A percentile compares a stretch with the other conserved stretches of the same genome.
Evolutionary conservation across 1,140 invertebrate species (phyloP).

Genomic region (Brachystomella parvula): DNA sequence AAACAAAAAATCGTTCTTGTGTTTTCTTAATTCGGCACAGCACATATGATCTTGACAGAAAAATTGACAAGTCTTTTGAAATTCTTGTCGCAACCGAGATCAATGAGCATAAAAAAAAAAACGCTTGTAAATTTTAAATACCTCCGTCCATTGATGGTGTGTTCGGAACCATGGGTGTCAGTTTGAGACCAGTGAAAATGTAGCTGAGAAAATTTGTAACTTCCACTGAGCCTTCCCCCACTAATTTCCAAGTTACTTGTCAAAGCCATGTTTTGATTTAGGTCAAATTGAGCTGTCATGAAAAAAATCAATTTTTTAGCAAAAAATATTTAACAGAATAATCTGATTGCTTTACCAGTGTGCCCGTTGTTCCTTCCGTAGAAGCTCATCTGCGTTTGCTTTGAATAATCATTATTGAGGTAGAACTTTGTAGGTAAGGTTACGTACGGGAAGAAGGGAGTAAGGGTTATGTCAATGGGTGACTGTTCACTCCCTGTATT

Average conservation of each 20-base stretch:
- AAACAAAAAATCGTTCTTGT: no score
- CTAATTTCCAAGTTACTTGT: slow-evolving; percentile 16
- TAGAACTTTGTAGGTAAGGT: background rate
- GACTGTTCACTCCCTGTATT: background rate
- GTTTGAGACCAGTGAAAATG: slow-evolving; percentile 51
- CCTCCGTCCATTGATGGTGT: slow-evolving; percentile 45
- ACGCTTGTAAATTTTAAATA: no score
- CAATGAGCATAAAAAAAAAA: no score
- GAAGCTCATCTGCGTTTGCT: background rate
- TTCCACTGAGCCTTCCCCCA: slow-evolving; percentile 42
- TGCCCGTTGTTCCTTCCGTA: slow-evolving; percentile 18
- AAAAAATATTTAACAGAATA: background rate
- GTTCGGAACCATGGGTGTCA: slow-evolving; percentile 48
- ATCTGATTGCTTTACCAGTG: slow-evolving; percentile 11
- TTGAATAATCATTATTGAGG: background rate
- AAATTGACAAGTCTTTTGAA: no score
- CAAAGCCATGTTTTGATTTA: background rate
- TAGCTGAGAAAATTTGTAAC: slow-evolving; percentile 45
- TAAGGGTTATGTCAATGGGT: background rate
- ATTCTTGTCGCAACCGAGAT: no score
- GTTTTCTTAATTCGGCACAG: no score
- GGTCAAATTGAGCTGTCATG: slow-evolving; percentile 5
- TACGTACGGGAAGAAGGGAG: background rate
- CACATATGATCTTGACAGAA: no score
- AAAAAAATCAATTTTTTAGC: background rate